Evolutionary conservation across 2,888 invertebrate genomes (phyloP).

Genomic region (Caenorhabditis sp.): DNA sequence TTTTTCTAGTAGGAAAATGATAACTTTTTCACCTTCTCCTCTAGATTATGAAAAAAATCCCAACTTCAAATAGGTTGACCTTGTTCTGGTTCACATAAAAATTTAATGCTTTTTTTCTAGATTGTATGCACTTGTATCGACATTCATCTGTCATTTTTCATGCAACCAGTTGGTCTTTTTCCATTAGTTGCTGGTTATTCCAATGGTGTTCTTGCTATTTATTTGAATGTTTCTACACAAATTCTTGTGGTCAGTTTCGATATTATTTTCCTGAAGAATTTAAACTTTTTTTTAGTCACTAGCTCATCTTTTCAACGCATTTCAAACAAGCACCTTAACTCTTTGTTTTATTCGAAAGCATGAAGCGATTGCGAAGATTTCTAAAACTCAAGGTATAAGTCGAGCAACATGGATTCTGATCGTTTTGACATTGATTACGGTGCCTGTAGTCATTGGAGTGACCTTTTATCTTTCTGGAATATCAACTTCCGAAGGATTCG

Average conservation of each 20-base stretch:
- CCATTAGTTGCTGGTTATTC: slow-evolving; percentile 14
- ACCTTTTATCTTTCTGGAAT: neutral
- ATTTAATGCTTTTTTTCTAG: slow-evolving; percentile 13
- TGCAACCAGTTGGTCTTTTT: slow-evolving; percentile 15
- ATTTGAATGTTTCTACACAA: slow-evolving; percentile 4
- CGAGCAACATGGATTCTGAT: neutral
- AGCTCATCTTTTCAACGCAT: neutral
- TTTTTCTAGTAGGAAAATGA: too few species aligned
- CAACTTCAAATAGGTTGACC: too few species aligned
- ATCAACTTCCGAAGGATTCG: neutral
- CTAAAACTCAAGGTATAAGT: neutral
- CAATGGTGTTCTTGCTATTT: neutral
- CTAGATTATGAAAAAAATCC: too few species aligned
- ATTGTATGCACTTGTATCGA: slow-evolving; percentile 6
- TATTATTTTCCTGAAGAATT: neutral
- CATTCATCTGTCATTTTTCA: slow-evolving; percentile 8
- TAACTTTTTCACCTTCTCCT: too few species aligned
- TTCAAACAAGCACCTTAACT: slow-evolving; percentile 8
- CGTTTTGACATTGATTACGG: neutral
- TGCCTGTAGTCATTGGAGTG: neutral
- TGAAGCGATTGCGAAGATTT: slow-evolving; percentile 9
- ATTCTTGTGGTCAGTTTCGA: neutral
- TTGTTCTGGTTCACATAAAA: too few species aligned
- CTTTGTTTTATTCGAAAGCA: slow-evolving; percentile 22
- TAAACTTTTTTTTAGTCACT: slow-evolving; percentile 10